These are phyloP conservation scores for Heliconius erato DNA, from an alignment of 2,888 invertebrate genomes.

Conservation along the genomic window DNA sequence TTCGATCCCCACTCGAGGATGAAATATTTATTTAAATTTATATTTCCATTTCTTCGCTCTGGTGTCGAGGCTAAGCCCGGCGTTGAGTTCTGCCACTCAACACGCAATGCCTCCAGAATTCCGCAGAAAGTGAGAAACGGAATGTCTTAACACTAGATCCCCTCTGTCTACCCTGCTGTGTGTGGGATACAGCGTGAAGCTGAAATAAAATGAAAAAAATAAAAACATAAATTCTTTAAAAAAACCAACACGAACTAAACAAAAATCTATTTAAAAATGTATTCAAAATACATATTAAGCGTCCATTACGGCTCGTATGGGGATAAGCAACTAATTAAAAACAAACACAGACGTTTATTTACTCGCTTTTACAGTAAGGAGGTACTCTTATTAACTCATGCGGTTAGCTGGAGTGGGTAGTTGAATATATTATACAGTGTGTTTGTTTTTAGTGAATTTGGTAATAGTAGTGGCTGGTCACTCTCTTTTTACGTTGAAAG, in stretches of 20 bases:
- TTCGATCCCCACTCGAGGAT: too few species aligned
- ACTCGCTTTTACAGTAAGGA: constrained; percentile 40
- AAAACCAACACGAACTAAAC: background rate
- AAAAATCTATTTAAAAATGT: constrained; percentile 21
- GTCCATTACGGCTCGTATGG: constrained; percentile 43
- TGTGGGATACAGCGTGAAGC: too few species aligned
- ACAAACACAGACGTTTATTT: constrained; percentile 53
- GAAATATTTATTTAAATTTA: too few species aligned
- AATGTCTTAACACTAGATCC: too few species aligned
- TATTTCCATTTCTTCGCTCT: too few species aligned
- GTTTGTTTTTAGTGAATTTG: constrained; percentile 1
- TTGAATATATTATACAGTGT: constrained; percentile 8
- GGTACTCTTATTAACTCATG: constrained; percentile 19
- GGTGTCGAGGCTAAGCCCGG: too few species aligned
- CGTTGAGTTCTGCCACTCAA: too few species aligned
- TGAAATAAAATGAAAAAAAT: too few species aligned
- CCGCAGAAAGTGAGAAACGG: too few species aligned
- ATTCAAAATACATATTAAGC: constrained; percentile 24
- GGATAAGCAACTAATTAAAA: constrained; percentile 56
- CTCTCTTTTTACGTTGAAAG: too few species aligned
- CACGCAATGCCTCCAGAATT: too few species aligned
- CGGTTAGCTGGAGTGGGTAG: constrained; percentile 3
- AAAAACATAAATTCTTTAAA: background rate
- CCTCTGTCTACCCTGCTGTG: too few species aligned
- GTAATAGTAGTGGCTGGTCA: background rate